These are phyloP conservation scores for Takifugu bimaculatus DNA, from an alignment of 2,113 vertebrate genomes.

Conservation along the genomic window DNA sequence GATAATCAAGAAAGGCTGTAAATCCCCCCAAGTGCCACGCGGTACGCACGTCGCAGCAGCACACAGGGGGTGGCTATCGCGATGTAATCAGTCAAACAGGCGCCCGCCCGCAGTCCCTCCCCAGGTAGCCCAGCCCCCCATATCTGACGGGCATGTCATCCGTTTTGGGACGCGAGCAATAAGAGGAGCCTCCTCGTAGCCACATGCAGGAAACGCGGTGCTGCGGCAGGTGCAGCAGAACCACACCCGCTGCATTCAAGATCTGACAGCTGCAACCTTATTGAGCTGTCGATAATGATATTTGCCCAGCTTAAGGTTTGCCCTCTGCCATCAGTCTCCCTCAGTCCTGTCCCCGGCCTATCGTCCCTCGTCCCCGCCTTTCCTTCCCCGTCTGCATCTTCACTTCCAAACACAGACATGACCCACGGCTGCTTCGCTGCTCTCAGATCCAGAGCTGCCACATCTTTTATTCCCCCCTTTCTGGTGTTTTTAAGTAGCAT, in stretches of 20 bases:
- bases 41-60: slow-evolving; percentile 38
- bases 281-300: slow-evolving; percentile 64
- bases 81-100: slow-evolving; percentile 63
- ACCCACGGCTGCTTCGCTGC: slow-evolving; percentile 23
- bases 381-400: slow-evolving; percentile 42
- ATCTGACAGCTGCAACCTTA: slow-evolving; percentile 58
- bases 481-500: slow-evolving; percentile 24
- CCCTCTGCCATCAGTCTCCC: slow-evolving; percentile 61
- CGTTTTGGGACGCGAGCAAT: slow-evolving; percentile 62
- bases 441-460: slow-evolving; percentile 19
- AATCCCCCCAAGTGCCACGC: slow-evolving; percentile 51
- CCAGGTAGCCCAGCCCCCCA: slow-evolving; percentile 37
- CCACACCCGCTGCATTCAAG: slow-evolving; percentile 38
- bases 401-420: slow-evolving; percentile 29
- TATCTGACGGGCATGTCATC: slow-evolving; percentile 59
- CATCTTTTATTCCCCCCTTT: slow-evolving; percentile 33
- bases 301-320: slow-evolving; percentile 61
- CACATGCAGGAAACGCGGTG: slow-evolving; percentile 47
- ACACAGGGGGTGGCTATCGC: slow-evolving; percentile 55
- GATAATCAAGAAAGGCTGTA: slow-evolving; percentile 61
- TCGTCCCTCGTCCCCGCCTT: not conserved
- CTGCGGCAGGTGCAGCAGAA: slow-evolving; percentile 55
- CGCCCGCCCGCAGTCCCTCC: slow-evolving; percentile 41
- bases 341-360: slow-evolving; percentile 37
- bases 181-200: slow-evolving; percentile 55